Conservation (phyloP, 2,113 vertebrate species). For the Thamnaconus septentrionalis region DNA sequence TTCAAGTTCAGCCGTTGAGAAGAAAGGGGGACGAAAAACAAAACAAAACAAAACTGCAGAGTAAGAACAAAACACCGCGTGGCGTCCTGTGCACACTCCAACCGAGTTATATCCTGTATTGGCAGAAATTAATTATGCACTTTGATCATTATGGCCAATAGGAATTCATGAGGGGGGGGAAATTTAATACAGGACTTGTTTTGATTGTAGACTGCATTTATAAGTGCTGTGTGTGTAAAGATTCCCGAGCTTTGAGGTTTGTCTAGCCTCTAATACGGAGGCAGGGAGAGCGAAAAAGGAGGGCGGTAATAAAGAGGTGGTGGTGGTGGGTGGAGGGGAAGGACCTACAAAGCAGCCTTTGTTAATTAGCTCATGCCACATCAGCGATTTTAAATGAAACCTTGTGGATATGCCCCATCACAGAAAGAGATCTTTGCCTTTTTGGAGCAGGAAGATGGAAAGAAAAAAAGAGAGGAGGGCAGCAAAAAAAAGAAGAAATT, state of each 20-base stretch:
- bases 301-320: conserved; percentile 10
- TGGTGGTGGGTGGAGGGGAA: conserved; percentile 42
- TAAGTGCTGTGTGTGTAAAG: conserved; percentile 68
- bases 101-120: conserved; percentile 57
- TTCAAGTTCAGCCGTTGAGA: neutral
- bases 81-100: neutral
- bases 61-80: conserved; percentile 21
- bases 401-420: conserved; percentile 80
- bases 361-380: conserved; percentile 86
- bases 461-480: no score
- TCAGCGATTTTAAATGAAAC: conserved; percentile 89
- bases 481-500: no score
- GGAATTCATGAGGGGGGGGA: conserved; percentile 51
- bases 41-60: neutral
- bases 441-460: no score
- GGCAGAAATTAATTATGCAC: conserved; percentile 75
- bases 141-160: conserved; percentile 66
- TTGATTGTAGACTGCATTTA: conserved; percentile 69
- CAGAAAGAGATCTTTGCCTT: conserved; percentile 66
- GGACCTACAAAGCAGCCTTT: conserved; percentile 73
- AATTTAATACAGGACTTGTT: conserved; percentile 54
- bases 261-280: conserved; percentile 52
- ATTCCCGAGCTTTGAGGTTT: conserved; percentile 66
- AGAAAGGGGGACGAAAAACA: neutral
- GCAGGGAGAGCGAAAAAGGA: neutral